Conservation (phyloP, 1,140 invertebrate genomes). For the Meteorus sp. region DNA sequence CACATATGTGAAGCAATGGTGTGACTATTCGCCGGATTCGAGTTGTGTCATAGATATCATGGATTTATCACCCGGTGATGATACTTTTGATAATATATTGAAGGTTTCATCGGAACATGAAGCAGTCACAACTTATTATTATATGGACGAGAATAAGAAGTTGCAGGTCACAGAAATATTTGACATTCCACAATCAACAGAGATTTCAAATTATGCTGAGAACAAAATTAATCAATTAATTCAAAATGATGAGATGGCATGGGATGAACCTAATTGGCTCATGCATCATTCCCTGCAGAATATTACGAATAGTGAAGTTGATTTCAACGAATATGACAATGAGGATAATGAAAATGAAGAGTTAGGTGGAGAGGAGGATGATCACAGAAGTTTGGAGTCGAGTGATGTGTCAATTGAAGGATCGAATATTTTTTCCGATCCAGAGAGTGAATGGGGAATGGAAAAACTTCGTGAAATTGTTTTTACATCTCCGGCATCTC, state of each 20-base stretch:
- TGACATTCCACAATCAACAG: constrained; percentile 81
- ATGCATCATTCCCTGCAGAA: constrained; percentile 47
- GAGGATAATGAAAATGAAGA: neutral
- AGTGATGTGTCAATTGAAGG: constrained; percentile 57
- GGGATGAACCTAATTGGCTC: constrained; percentile 55
- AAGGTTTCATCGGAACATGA: constrained; percentile 80
- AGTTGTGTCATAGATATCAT: constrained; percentile 59
- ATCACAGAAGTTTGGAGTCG: constrained; percentile 42
- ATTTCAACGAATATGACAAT: constrained; percentile 32
- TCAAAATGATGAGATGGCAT: constrained; percentile 55
- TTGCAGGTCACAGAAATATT: constrained; percentile 87
- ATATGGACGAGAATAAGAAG: constrained; percentile 83
- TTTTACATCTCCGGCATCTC: constrained; percentile 5
- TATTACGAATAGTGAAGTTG: too few species aligned
- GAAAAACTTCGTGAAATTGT: constrained; percentile 37
- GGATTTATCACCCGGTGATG: constrained; percentile 61
- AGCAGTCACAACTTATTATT: constrained; percentile 87
- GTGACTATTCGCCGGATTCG: constrained; percentile 45
- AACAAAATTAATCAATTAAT: too few species aligned
- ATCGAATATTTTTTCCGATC: constrained; percentile 62
- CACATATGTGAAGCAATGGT: constrained; percentile 12
- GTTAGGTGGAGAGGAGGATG: constrained; percentile 17
- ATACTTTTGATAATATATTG: constrained; percentile 85
- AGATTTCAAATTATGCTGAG: too few species aligned
- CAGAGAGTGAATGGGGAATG: constrained; percentile 64